Conservation (phyloP, 1,140 invertebrate species). For the Ceratina japonica region DNA sequence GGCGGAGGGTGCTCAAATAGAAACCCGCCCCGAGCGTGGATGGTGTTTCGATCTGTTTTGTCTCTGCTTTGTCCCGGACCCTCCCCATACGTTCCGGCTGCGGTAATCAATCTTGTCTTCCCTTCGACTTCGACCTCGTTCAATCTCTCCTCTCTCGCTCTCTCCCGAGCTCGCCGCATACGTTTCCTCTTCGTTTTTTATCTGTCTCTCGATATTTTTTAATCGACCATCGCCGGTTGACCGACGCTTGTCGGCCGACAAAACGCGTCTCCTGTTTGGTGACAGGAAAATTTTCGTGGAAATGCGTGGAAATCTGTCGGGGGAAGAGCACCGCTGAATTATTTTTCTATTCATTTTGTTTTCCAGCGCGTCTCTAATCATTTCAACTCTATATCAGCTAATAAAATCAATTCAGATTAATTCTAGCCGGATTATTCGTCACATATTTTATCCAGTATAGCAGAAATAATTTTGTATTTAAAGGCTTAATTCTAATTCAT, state of each 20-base stretch:
- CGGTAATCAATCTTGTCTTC: slow-evolving; percentile 57
- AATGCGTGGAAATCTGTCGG: not conserved
- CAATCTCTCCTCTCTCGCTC: not conserved
- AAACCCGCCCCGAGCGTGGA: slow-evolving; percentile 46
- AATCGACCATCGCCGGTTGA: slow-evolving; percentile 19
- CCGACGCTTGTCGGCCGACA: slow-evolving; percentile 5
- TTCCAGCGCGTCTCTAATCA: no score
- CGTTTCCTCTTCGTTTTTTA: not conserved
- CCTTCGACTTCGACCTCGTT: slow-evolving; percentile 28
- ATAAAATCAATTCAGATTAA: no score
- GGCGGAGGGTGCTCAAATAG: slow-evolving; percentile 52
- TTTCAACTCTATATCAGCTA: no score
- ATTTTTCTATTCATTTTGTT: no score
- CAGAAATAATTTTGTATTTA: no score
- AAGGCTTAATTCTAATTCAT: no score
- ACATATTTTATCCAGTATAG: no score
- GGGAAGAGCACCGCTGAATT: not conserved
- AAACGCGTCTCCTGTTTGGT: not conserved
- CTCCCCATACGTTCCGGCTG: slow-evolving; percentile 13
- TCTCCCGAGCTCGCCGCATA: not conserved
- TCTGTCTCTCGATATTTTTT: slow-evolving; percentile 20
- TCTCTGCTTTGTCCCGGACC: slow-evolving; percentile 48
- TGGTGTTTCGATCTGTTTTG: slow-evolving; percentile 62
- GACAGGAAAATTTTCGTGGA: slow-evolving; percentile 6
- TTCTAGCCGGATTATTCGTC: no score